Conservation (phyloP, 2,888 invertebrate species). For the Sesia bembeciformis region DNA sequence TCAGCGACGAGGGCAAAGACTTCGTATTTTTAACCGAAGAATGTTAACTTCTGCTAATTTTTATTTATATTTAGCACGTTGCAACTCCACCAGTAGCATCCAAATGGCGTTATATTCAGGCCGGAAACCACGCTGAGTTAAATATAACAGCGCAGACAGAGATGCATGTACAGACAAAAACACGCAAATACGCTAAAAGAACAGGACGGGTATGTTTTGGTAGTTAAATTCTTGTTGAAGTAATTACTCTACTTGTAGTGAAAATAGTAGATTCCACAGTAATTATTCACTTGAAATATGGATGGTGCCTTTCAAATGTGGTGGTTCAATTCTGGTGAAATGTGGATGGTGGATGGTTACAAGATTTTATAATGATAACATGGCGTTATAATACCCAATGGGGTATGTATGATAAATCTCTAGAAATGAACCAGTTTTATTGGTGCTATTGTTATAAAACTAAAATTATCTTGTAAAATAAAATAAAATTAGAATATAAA, state of each 20-base stretch:
- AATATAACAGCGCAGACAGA: slow-evolving; percentile 52
- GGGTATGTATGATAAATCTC: too few relatives aligned
- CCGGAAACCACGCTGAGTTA: slow-evolving; percentile 63
- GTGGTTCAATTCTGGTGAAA: too few relatives aligned
- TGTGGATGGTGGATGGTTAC: too few relatives aligned
- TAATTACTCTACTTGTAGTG: slow-evolving; percentile 32
- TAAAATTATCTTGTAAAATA: too few relatives aligned
- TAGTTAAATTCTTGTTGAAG: slow-evolving; percentile 20
- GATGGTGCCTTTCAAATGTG: too few relatives aligned
- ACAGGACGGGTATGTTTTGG: slow-evolving; percentile 22
- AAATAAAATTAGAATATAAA: too few relatives aligned
- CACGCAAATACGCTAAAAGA: slow-evolving; percentile 20
- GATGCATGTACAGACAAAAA: slow-evolving; percentile 30
- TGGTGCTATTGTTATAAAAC: too few relatives aligned
- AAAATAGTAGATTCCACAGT: not conserved
- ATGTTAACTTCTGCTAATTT: slow-evolving; percentile 28
- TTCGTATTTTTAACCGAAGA: not conserved
- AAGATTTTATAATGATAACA: too few relatives aligned
- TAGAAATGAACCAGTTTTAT: too few relatives aligned
- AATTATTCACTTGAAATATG: not conserved
- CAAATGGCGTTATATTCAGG: slow-evolving; percentile 30
- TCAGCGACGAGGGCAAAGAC: not conserved
- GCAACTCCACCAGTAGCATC: slow-evolving; percentile 23
- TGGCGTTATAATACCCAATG: too few relatives aligned
- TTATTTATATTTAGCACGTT: slow-evolving; percentile 33